Evolutionary conservation across 2,113 vertebrate species (phyloP).

Genomic region (Gopherus evgoodei): DNA sequence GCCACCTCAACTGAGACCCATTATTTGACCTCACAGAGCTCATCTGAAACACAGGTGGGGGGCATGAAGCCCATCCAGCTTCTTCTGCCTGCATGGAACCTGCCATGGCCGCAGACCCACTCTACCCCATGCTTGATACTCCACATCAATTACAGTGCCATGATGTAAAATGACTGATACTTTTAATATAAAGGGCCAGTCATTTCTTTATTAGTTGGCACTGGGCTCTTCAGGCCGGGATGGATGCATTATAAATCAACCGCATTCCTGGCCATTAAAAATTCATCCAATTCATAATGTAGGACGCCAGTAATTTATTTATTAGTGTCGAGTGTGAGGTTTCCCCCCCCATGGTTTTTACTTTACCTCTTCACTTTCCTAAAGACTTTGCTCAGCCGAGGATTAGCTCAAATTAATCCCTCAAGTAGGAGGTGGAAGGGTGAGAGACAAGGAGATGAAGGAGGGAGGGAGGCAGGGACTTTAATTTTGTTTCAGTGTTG

Average conservation of each 20-base stretch:
- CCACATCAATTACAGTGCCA: slow-evolving; percentile 73
- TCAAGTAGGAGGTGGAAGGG: slow-evolving; percentile 1
- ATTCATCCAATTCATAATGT: slow-evolving; percentile 94
- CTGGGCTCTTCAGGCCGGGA: slow-evolving; percentile 81
- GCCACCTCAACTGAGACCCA: background rate
- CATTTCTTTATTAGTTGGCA: slow-evolving; percentile 92
- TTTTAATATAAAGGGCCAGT: slow-evolving; percentile 87
- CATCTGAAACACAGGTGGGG: background rate
- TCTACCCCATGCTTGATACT: background rate
- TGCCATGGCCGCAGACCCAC: background rate
- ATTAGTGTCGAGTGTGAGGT: slow-evolving; percentile 75
- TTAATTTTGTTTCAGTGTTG: slow-evolving; percentile 29
- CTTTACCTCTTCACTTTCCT: slow-evolving; percentile 55
- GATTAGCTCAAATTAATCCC: slow-evolving; percentile 54
- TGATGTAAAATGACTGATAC: slow-evolving; percentile 80
- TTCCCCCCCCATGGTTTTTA: slow-evolving; percentile 63
- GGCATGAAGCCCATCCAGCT: background rate
- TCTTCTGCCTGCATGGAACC: background rate
- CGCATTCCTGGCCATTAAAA: slow-evolving; percentile 87
- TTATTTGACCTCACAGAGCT: background rate
- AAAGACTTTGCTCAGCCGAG: slow-evolving; percentile 45
- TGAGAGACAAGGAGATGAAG: background rate
- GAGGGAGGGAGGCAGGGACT: background rate
- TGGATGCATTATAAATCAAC: slow-evolving; percentile 91
- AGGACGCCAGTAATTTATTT: slow-evolving; percentile 84